phyloP scores from a whole-genome alignment of 2,888 invertebrate genomes.

The Myathropa florea region DNA sequence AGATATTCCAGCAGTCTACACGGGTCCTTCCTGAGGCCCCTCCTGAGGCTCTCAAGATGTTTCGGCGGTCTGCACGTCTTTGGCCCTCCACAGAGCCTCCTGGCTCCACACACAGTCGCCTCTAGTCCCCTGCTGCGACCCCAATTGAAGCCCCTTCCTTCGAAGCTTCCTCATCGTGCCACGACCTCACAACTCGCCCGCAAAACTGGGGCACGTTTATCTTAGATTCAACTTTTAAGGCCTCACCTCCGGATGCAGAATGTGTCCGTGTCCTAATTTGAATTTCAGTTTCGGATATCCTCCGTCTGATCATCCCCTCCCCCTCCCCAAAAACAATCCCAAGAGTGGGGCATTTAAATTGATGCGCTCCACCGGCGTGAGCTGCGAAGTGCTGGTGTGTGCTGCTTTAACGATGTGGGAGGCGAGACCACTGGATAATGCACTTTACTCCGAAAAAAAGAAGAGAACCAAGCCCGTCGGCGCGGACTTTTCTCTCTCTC shows the following conservation, averaged over 20 bases:
- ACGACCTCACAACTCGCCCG: not conserved
- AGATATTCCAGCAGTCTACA: too few species aligned
- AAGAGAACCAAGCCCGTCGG: not conserved
- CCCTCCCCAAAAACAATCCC: not conserved
- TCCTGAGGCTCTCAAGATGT: too few species aligned
- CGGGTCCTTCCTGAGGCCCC: too few species aligned
- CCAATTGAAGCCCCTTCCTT: too few species aligned
- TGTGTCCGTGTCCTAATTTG: not conserved
- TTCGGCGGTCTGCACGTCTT: too few species aligned
- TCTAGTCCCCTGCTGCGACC: too few species aligned
- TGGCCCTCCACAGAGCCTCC: too few species aligned
- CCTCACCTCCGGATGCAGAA: not conserved
- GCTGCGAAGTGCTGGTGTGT: not conserved
- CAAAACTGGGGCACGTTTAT: not conserved
- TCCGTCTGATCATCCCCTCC: not conserved
- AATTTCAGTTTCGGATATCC: constrained; percentile 9
- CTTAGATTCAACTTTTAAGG: not conserved
- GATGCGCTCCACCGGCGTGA: constrained; percentile 3
- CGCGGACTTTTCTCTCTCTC: constrained; percentile 13
- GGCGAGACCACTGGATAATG: constrained; percentile 47
- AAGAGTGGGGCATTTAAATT: constrained; percentile 14
- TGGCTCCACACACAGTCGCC: too few species aligned
- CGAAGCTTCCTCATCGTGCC: too few species aligned
- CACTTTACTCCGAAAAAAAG: constrained; percentile 41
- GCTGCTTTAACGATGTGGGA: not conserved